Percentiles rank a stretch among this genome's conserved stretches.
Evolutionary conservation across 2,113 vertebrate species (phyloP).

Genomic region (Serinus canaria): DNA sequence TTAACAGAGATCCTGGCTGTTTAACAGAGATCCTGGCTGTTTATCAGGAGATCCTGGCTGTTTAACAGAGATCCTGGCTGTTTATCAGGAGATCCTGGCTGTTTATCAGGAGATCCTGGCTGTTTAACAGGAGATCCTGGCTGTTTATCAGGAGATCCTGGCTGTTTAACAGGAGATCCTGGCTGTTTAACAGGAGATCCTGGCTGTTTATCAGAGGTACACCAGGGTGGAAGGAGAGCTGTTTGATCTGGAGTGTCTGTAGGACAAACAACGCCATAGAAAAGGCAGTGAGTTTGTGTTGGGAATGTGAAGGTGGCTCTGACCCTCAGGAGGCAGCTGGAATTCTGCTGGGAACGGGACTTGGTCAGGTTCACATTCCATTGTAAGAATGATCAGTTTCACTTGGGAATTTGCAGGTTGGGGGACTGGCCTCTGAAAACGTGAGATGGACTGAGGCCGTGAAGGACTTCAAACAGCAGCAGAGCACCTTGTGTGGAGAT

Average conservation of each 20-base stretch:
- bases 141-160: not conserved
- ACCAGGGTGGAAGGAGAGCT: not conserved
- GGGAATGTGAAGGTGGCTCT: not conserved
- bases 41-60: not conserved
- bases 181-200: not conserved
- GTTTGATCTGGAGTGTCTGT: not conserved
- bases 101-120: not conserved
- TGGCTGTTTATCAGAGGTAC: not conserved
- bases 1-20: not conserved
- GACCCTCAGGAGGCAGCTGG: not conserved
- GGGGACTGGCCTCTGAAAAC: slow-evolving; percentile 89
- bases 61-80: not conserved
- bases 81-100: not conserved
- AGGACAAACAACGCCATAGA: fast-evolving
- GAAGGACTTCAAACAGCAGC: slow-evolving; percentile 80
- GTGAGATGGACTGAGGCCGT: slow-evolving; percentile 90
- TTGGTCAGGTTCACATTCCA: not conserved
- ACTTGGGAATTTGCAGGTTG: slow-evolving; percentile 76
- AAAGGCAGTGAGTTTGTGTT: not conserved
- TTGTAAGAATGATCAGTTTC: not conserved
- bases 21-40: not conserved
- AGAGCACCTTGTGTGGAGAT: slow-evolving; percentile 89
- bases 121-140: not conserved
- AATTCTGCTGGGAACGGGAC: not conserved
- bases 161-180: not conserved